Percentiles rank a stretch among this genome's conserved stretches.
phyloP scores from a whole-genome alignment of 2,113 vertebrate genomes.

The Silurus asotus region DNA sequence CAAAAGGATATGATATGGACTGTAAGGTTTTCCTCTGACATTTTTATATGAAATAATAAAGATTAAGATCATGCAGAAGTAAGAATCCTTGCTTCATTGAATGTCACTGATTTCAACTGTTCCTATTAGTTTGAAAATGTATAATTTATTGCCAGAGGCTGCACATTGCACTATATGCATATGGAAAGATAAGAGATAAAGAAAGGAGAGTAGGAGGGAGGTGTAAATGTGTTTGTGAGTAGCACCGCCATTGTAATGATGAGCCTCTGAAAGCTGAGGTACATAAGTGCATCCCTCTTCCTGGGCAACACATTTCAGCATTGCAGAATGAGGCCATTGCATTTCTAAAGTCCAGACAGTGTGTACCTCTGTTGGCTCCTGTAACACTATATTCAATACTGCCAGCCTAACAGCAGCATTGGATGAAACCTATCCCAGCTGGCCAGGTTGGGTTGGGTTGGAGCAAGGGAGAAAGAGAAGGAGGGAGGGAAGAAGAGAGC shows the following conservation, averaged over 20 bases:
- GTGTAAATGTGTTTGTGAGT: slow-evolving; percentile 49
- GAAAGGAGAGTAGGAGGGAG: slow-evolving; percentile 34
- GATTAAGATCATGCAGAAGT: background rate
- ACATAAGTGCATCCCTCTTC: slow-evolving; percentile 46
- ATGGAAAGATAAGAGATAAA: slow-evolving; percentile 32
- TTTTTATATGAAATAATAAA: background rate
- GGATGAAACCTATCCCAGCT: slow-evolving; percentile 55
- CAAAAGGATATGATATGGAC: background rate
- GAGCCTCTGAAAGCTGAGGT: slow-evolving; percentile 53
- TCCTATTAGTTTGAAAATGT: background rate
- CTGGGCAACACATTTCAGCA: slow-evolving; percentile 39
- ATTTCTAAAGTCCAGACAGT: slow-evolving; percentile 16
- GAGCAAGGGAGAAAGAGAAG: slow-evolving; percentile 41
- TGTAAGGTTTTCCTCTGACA: background rate
- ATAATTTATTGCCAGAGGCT: slow-evolving; percentile 26
- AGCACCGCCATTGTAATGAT: slow-evolving; percentile 52
- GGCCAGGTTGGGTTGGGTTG: slow-evolving; percentile 46
- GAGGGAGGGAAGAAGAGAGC: slow-evolving; percentile 55
- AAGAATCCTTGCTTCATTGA: background rate
- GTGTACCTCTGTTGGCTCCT: slow-evolving; percentile 27
- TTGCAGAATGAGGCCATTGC: slow-evolving; percentile 34
- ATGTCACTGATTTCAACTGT: background rate
- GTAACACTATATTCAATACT: slow-evolving; percentile 45
- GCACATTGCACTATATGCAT: background rate
- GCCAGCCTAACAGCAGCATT: slow-evolving; percentile 58